Conservation (phyloP, 1,140 invertebrate genomes). For the Oedothorax gibbosus region DNA sequence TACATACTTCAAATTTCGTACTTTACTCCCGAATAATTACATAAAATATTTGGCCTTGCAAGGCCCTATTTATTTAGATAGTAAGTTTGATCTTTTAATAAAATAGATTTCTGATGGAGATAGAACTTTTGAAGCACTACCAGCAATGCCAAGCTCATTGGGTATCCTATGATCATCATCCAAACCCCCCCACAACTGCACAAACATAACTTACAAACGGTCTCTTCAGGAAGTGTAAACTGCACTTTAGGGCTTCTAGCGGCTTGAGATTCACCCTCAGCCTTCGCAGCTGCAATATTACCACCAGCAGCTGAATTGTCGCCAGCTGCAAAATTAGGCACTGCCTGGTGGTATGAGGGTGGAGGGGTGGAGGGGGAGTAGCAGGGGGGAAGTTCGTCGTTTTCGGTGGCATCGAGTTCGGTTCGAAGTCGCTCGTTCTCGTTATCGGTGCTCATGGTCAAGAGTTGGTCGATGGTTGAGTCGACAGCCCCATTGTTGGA, state of each 20-base stretch:
- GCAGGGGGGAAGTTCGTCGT: slow-evolving; percentile 62
- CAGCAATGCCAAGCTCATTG: no score
- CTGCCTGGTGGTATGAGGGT: slow-evolving; percentile 66
- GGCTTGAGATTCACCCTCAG: neutral
- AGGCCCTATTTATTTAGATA: no score
- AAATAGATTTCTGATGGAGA: no score
- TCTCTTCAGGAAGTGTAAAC: no score
- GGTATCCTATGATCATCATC: no score
- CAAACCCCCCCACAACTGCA: neutral
- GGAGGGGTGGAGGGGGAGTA: slow-evolving; percentile 65
- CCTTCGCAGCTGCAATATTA: neutral
- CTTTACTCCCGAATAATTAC: no score
- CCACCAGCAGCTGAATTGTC: neutral
- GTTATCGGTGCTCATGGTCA: slow-evolving; percentile 89
- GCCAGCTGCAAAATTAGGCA: slow-evolving; percentile 61
- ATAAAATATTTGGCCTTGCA: no score
- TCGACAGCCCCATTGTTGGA: slow-evolving; percentile 81
- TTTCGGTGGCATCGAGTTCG: slow-evolving; percentile 63
- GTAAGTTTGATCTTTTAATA: no score
- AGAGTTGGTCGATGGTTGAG: slow-evolving; percentile 88
- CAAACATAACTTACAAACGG: neutral
- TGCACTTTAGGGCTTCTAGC: neutral
- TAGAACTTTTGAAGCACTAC: no score
- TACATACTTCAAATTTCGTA: no score
- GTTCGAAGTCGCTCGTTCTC: slow-evolving; percentile 77